These are phyloP conservation scores for Sinosuthora webbiana DNA, from an alignment of 2,113 vertebrate genomes.

Conservation along the genomic window DNA sequence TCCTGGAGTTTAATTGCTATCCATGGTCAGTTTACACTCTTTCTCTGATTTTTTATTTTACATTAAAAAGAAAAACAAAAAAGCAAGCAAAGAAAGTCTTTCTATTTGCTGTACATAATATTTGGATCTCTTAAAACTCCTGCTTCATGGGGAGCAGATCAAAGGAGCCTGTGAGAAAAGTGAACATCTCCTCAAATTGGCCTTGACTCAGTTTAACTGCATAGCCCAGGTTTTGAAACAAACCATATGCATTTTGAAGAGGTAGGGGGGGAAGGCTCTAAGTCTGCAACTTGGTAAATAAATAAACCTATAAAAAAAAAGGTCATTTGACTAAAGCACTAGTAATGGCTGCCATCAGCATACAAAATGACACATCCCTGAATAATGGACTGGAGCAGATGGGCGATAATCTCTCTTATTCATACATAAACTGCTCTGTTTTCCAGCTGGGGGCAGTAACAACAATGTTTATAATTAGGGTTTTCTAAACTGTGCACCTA, in stretches of 20 bases:
- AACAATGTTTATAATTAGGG: conserved; percentile 71
- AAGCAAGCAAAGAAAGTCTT: background rate
- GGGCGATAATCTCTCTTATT: conserved; percentile 74
- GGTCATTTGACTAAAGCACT: conserved; percentile 48
- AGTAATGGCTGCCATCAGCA: conserved; percentile 62
- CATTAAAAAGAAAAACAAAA: background rate
- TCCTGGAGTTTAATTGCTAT: background rate
- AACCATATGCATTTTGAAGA: background rate
- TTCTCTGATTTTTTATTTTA: background rate
- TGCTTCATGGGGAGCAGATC: background rate
- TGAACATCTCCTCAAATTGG: background rate
- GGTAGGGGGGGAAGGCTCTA: background rate
- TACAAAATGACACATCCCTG: conserved; percentile 67
- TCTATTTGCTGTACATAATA: background rate
- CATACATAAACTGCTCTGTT: conserved; percentile 70
- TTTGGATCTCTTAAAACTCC: background rate
- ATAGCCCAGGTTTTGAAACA: background rate
- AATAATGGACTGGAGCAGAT: conserved; percentile 77
- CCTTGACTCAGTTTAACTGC: conserved; percentile 54
- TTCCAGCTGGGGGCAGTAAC: conserved; percentile 80
- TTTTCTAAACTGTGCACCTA: conserved; percentile 56
- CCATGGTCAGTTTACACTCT: background rate
- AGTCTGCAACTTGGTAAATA: conserved; percentile 42
- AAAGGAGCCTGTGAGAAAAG: background rate
- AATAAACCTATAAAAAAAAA: conserved; percentile 19